Conservation (phyloP, 2,888 invertebrate genomes). For the Bembecia ichneumoniformis region DNA sequence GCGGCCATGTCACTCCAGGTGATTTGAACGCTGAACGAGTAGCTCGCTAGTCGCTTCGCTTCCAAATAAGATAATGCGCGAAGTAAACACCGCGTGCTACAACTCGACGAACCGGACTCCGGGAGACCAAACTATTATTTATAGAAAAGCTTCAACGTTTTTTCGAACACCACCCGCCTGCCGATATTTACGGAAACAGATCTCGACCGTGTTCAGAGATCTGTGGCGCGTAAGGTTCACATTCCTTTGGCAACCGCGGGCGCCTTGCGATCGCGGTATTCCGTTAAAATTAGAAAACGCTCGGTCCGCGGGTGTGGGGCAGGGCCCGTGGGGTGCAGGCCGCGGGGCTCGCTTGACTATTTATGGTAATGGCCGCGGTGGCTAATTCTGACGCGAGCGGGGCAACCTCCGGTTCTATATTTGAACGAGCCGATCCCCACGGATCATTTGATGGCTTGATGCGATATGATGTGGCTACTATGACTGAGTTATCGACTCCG, state of each 20-base stretch:
- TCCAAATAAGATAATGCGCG: not conserved
- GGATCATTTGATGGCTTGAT: not conserved
- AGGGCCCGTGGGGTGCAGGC: slow-evolving; percentile 11
- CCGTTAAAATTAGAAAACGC: slow-evolving; percentile 59
- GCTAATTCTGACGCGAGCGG: slow-evolving; percentile 44
- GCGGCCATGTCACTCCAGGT: not conserved
- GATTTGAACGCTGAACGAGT: not conserved
- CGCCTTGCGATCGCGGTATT: slow-evolving; percentile 13
- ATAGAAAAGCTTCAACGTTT: slow-evolving; percentile 26
- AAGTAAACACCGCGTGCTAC: not conserved
- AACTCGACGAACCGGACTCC: slow-evolving; percentile 10
- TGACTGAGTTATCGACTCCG: not conserved
- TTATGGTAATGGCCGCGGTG: slow-evolving; percentile 57
- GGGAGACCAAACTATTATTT: slow-evolving; percentile 40
- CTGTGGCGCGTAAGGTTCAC: not conserved
- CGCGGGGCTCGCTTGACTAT: slow-evolving; percentile 61
- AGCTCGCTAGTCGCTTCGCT: not conserved
- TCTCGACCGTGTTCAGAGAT: slow-evolving; percentile 11
- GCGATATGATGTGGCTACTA: slow-evolving; percentile 2
- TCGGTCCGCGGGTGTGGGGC: slow-evolving; percentile 12
- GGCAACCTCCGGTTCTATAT: slow-evolving; percentile 39
- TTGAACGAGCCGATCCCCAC: slow-evolving; percentile 9
- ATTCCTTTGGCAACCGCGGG: not conserved
- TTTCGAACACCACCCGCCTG: slow-evolving; percentile 14
- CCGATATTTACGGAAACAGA: slow-evolving; percentile 38